phyloP scores from a whole-genome alignment of 2,888 invertebrate species.

The Amblyjoppa fuscipennis region DNA sequence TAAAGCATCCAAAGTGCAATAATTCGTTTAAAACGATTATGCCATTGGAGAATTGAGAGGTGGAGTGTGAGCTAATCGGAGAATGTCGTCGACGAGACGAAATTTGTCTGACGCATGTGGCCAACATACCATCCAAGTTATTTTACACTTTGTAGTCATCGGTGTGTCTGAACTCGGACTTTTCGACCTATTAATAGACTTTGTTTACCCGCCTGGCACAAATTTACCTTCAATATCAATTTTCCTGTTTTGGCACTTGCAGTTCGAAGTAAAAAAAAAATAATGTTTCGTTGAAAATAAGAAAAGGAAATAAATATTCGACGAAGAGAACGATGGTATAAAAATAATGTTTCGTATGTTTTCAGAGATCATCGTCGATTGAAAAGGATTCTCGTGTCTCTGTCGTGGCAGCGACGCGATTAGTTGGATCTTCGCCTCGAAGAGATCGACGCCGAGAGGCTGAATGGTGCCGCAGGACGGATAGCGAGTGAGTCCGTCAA shows the following conservation, averaged over 20 bases:
- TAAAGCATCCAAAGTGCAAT: not conserved
- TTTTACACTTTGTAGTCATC: constrained; percentile 14
- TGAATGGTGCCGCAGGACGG: constrained; percentile 78
- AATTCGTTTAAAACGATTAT: not conserved
- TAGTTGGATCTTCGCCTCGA: constrained; percentile 23
- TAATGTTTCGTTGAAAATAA: not conserved
- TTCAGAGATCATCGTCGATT: constrained; percentile 23
- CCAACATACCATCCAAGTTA: not conserved
- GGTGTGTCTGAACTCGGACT: not conserved
- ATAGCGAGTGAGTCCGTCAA: constrained; percentile 34
- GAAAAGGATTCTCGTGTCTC: constrained; percentile 51
- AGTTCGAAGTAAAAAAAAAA: not conserved
- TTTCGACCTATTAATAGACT: not conserved
- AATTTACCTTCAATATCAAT: not conserved
- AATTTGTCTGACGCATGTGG: constrained; percentile 3
- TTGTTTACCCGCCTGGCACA: not conserved
- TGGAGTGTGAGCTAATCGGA: not conserved
- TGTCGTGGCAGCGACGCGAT: constrained; percentile 34
- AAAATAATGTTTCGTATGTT: not conserved
- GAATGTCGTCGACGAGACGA: not conserved
- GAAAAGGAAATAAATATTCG: not conserved
- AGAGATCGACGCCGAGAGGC: constrained; percentile 50
- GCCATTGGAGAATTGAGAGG: not conserved
- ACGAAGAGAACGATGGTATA: not conserved
- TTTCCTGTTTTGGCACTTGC: not conserved